These are phyloP conservation scores for Peromyscus melanophrys DNA, from an alignment of 2,797 vertebrate genomes.

Conservation along the genomic window DNA sequence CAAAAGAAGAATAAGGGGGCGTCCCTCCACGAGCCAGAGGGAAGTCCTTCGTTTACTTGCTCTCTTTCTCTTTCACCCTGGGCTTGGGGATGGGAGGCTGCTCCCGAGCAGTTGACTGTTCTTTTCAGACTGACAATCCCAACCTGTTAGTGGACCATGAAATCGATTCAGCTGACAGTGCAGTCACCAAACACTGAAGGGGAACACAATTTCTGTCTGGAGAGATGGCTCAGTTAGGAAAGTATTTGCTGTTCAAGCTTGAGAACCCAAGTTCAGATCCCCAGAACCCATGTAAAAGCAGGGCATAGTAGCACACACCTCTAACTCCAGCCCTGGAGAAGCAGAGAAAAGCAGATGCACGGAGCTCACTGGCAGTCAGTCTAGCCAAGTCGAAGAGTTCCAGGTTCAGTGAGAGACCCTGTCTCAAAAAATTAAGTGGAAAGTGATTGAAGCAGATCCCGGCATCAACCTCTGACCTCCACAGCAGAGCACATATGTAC, in stretches of 20 bases:
- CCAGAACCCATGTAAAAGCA: neutral
- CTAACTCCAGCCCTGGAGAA: neutral
- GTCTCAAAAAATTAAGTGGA: neutral
- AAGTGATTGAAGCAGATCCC: neutral
- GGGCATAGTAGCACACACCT: neutral
- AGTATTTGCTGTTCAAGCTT: neutral
- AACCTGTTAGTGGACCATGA: neutral
- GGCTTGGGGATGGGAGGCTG: neutral
- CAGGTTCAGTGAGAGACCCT: neutral
- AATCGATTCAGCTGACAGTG: neutral
- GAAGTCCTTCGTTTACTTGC: accelerated
- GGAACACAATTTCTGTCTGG: neutral
- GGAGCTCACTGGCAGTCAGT: neutral
- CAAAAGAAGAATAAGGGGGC: too few species aligned
- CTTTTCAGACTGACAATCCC: neutral
- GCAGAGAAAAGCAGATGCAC: neutral
- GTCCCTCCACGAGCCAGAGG: neutral
- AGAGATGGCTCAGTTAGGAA: neutral
- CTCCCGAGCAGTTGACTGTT: neutral
- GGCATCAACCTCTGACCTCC: neutral
- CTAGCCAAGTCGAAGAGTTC: neutral
- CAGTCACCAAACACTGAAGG: neutral
- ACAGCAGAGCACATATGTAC: neutral
- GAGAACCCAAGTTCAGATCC: neutral
- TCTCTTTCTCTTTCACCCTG: neutral